Conservation (phyloP, 2,888 invertebrate species). For the Macaria notata region DNA sequence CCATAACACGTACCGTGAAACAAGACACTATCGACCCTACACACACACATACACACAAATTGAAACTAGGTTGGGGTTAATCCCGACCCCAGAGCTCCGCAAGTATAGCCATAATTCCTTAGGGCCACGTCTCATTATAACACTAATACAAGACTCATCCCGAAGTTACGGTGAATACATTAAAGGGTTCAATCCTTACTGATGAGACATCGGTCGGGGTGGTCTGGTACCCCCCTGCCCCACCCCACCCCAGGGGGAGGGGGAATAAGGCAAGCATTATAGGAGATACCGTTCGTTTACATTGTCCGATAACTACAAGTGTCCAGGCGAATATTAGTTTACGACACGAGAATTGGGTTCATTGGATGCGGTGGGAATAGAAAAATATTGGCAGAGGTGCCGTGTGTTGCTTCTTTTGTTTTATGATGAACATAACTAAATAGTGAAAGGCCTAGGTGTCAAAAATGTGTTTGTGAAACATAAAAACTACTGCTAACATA, state of each 20-base stretch:
- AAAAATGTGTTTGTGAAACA: too few relatives aligned
- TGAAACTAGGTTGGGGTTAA: slow-evolving; percentile 77
- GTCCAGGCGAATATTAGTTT: slow-evolving; percentile 81
- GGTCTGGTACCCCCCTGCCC: slow-evolving; percentile 54
- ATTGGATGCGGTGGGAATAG: slow-evolving; percentile 3
- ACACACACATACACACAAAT: slow-evolving; percentile 65
- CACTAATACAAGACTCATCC: slow-evolving; percentile 83
- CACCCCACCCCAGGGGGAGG: slow-evolving; percentile 69
- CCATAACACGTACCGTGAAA: slow-evolving; percentile 32
- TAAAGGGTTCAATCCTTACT: slow-evolving; percentile 82
- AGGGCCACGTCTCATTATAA: slow-evolving; percentile 82
- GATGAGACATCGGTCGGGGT: slow-evolving; percentile 79
- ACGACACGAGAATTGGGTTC: slow-evolving; percentile 58
- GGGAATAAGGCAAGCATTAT: slow-evolving; percentile 80
- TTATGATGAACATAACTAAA: too few relatives aligned
- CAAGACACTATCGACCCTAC: slow-evolving; percentile 52
- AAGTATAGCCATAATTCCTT: slow-evolving; percentile 80
- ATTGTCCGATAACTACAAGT: slow-evolving; percentile 83
- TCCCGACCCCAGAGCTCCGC: slow-evolving; percentile 66
- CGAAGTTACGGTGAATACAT: slow-evolving; percentile 82
- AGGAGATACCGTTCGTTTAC: slow-evolving; percentile 83
- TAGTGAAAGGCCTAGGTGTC: too few relatives aligned
- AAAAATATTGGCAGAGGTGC: neutral
- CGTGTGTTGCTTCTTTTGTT: too few relatives aligned
- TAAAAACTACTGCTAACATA: too few relatives aligned